These are phyloP conservation scores for Melolontha melolontha DNA, from an alignment of 2,888 invertebrate genomes.

Conservation along the genomic window DNA sequence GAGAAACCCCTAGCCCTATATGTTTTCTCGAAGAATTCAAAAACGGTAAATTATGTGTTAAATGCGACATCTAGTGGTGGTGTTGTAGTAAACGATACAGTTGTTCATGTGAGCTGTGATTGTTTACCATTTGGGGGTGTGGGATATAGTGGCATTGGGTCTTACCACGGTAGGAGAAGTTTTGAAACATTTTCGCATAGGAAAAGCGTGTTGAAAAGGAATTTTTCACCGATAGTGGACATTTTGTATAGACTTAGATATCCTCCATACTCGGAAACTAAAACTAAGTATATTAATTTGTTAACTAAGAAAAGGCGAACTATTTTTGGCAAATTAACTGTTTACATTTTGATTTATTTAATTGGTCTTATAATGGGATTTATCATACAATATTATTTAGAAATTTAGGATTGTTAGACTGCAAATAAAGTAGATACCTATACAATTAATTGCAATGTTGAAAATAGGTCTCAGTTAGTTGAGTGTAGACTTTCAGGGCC, in stretches of 20 bases:
- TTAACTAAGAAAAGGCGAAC: conserved; percentile 33
- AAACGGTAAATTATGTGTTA: conserved; percentile 72
- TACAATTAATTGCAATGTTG: too few relatives aligned
- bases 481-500: too few relatives aligned
- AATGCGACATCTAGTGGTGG: conserved; percentile 84
- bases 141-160: conserved; percentile 93
- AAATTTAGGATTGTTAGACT: not conserved
- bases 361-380: conserved; percentile 44
- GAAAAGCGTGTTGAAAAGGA: conserved; percentile 82
- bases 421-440: too few relatives aligned
- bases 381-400: conserved; percentile 26
- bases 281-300: conserved; percentile 22
- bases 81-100: conserved; percentile 85
- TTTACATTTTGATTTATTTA: conserved; percentile 48
- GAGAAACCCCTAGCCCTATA: conserved; percentile 93
- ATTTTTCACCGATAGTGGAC: conserved; percentile 78
- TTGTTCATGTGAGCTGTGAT: conserved; percentile 88
- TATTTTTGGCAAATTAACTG: conserved; percentile 18
- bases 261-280: conserved; percentile 77
- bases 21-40: conserved; percentile 78
- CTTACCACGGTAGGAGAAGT: conserved; percentile 90
- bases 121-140: conserved; percentile 97
- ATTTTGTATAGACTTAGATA: conserved; percentile 78
- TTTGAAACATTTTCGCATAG: conserved; percentile 96
- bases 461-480: too few relatives aligned